Base-by-base conservation (phyloP, 2,888 invertebrate genomes). In the Diadromus collaris region DNA sequence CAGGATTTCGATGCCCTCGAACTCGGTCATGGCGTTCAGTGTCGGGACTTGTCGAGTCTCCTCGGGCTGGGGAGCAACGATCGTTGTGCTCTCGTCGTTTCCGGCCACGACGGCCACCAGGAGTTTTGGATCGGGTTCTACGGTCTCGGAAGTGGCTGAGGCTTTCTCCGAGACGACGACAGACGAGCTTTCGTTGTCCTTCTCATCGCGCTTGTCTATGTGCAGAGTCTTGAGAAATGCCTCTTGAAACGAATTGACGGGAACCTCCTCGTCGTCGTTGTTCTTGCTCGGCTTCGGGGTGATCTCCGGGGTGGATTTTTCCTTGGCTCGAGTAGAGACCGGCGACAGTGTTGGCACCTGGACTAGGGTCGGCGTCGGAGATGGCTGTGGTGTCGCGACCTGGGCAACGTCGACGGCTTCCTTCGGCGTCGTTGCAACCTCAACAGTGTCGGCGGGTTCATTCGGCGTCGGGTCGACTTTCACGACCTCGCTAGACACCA, bases 181-280 rank as follows among this genome's bases (percentile, higher is more conserved):
- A 54, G 71, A 1, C 27, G 71, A n/a, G 24, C 6, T n/a, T 29
- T 73, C 73, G 48, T 29, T 27, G 1, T 51, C 44, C 21, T 74
- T 74, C 10, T 80, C 69, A 13, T 61, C 79, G 72, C 76, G 80
- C 9, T 86, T 85, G 44, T 89, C 88, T 21, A 86, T 86, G 9
- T 87, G 85, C 48, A 88, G 82, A 51, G 89, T 89, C 75, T 89
- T 88, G 46, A 87, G 74, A 79, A 88, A 88, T 44, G 87, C 88
- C 73, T 89, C 89, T 64, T 89, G 90, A 65, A 87, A 88, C 58
- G 87, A 84, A 79, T 88, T 87, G 9, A 84, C 70, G 3, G 86
- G 81, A 34, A 82, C 84, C 10, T 88, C 87, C 16, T 88, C 89
- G 61, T 89, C 87, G 4, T 78, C 75, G 10, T 80, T 78, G 16